Percentiles rank a stretch among this genome's conserved stretches.
Evolutionary conservation across 2,797 vertebrate genomes (phyloP).

Genomic region (Molossus alvarezi): DNA sequence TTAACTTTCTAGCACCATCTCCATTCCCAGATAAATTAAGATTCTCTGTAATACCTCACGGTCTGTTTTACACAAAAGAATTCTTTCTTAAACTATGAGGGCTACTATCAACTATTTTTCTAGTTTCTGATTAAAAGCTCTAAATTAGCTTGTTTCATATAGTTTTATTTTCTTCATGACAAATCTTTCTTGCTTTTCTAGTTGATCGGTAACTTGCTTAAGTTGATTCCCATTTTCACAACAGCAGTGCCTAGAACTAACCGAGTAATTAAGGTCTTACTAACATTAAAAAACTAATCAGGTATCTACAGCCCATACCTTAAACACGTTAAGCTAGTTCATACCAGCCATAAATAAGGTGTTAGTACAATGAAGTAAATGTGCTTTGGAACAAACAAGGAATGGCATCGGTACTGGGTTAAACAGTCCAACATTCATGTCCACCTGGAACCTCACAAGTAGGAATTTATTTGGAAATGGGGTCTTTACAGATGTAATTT

Average conservation of each 20-base stretch:
- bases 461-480: neutral
- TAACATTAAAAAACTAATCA: neutral
- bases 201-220: neutral
- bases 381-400: neutral
- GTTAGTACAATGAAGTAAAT: slow-evolving; percentile 28
- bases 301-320: slow-evolving; percentile 14
- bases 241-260: neutral
- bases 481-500: neutral
- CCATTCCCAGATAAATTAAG: neutral
- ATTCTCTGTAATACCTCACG: slow-evolving; percentile 22
- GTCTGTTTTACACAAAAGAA: neutral
- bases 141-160: neutral
- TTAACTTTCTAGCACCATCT: neutral
- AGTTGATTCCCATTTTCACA: neutral
- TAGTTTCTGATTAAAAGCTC: slow-evolving; percentile 32
- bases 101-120: neutral
- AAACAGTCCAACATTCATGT: neutral
- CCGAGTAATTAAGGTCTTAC: neutral
- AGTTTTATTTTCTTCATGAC: neutral
- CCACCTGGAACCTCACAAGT: neutral
- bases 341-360: neutral
- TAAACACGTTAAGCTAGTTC: neutral
- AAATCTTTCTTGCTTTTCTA: neutral
- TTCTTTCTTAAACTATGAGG: neutral
- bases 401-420: neutral